Base-by-base conservation (phyloP, 2,888 invertebrate genomes). In the Polyommatus icarus region DNA sequence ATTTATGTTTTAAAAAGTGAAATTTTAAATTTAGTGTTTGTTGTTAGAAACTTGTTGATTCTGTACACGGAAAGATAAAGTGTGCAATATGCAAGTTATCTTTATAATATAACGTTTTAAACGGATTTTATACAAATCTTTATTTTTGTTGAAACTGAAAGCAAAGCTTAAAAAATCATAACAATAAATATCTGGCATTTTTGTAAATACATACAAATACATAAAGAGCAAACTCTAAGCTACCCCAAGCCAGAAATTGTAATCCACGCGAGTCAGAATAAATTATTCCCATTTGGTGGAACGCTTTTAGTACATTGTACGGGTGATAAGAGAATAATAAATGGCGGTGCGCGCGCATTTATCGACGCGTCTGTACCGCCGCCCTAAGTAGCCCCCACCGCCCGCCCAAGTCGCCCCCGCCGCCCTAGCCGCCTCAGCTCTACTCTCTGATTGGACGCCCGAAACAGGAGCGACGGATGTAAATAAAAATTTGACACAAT, bases 341-440 rank as follows among this genome's bases (percentile, higher is more conserved):
- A 67, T 67, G 29, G 67, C 67, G 29, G 29, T 67, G 67, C 67
- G 67, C 67, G 67, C 67, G 67, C 73, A 73, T 46, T 73, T 73
- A 73, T 73, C 46, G 67, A 67, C 29, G 67, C 67, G 67, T 67
- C 29, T 67, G 29, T 32, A 67, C 67, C 67, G 18, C 29, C 67
- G 67, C 67, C 61, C 61, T 24, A 24, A 61, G 61, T 61, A 0
- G 61, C 24, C 61, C 61, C 61, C 61, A 24, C 61, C 83, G 83
- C 84, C 83, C 84, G 84, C 84, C 83, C 77, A 80, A 32, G 81
- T 12, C 12, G 12, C 50, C 50, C 50, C 50, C 8, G 81, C 83
- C 77, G 83, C 83, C 76, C 80, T 79, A 78, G 76, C 80, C 83
- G 83, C 83, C 84, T 83, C 15, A 29, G 81, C 83, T 82, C 82